Conservation (phyloP, 2,797 vertebrate species). For the Pipistrellus pipistrellus region DNA sequence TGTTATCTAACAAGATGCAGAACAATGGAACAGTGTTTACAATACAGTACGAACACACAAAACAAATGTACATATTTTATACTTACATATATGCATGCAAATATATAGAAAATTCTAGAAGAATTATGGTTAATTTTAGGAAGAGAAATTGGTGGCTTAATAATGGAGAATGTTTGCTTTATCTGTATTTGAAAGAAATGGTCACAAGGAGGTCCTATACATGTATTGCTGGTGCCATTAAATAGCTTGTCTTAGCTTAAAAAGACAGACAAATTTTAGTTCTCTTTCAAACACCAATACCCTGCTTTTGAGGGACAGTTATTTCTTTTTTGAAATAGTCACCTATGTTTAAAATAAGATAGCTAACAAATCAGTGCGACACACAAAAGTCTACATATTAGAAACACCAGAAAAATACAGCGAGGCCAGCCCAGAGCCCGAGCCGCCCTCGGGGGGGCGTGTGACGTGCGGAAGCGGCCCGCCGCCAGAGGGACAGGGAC, state of each 20-base stretch:
- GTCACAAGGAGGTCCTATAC: not conserved
- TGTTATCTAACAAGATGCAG: not conserved
- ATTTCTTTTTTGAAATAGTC: conserved; percentile 25
- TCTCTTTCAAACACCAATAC: conserved; percentile 39
- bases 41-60: not conserved
- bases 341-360: conserved; percentile 36
- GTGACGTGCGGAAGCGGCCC: not conserved
- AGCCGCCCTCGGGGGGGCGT: not conserved
- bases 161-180: not conserved
- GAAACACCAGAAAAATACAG: not conserved
- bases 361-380: conserved; percentile 22
- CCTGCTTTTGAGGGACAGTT: not conserved
- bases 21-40: not conserved
- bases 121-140: conserved; percentile 9
- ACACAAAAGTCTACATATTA: not conserved
- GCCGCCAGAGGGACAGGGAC: not conserved
- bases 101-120: not conserved
- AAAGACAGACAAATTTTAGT: not conserved
- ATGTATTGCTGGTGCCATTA: conserved; percentile 9
- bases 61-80: not conserved
- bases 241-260: not conserved
- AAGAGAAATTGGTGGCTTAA: not conserved
- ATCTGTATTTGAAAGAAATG: not conserved
- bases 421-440: not conserved
- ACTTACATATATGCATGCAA: not conserved